Percentiles rank a stretch among this genome's conserved stretches.
Evolutionary conservation across 2,888 invertebrate genomes (phyloP).

Genomic region (Habrosyne pyritoides): DNA sequence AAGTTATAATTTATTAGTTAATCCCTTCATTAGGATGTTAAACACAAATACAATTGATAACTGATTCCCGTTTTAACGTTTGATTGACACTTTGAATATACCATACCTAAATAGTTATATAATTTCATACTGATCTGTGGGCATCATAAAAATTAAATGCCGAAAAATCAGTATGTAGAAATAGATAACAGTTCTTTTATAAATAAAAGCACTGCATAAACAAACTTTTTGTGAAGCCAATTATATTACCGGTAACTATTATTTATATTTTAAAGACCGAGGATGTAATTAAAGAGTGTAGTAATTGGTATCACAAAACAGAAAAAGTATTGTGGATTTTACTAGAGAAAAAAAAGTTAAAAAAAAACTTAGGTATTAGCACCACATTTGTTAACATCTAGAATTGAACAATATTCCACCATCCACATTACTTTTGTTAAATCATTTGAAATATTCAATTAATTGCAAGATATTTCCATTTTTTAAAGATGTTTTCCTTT

Average conservation of each 20-base stretch:
- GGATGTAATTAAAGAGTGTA: neutral
- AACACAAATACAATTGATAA: slow-evolving; percentile 46
- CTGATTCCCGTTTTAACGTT: slow-evolving; percentile 55
- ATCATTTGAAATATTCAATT: neutral
- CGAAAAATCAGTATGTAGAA: slow-evolving; percentile 5
- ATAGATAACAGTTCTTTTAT: neutral
- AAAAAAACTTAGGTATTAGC: neutral
- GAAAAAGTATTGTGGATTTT: neutral
- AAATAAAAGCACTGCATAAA: neutral
- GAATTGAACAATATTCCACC: neutral
- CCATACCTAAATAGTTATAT: slow-evolving; percentile 25
- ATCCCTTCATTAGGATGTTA: slow-evolving; percentile 65
- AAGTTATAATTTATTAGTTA: slow-evolving; percentile 36
- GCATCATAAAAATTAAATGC: neutral
- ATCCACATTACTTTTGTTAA: neutral
- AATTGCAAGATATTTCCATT: neutral
- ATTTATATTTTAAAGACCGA: neutral
- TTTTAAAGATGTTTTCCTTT: neutral
- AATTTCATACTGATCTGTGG: slow-evolving; percentile 2
- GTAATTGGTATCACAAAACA: slow-evolving; percentile 2
- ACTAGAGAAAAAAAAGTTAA: neutral
- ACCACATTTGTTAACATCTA: neutral
- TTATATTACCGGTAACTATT: neutral
- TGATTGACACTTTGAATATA: slow-evolving; percentile 82
- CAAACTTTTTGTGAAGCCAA: neutral